Conservation (phyloP, 2,888 invertebrate genomes). For the Helicoverpa assulta region DNA sequence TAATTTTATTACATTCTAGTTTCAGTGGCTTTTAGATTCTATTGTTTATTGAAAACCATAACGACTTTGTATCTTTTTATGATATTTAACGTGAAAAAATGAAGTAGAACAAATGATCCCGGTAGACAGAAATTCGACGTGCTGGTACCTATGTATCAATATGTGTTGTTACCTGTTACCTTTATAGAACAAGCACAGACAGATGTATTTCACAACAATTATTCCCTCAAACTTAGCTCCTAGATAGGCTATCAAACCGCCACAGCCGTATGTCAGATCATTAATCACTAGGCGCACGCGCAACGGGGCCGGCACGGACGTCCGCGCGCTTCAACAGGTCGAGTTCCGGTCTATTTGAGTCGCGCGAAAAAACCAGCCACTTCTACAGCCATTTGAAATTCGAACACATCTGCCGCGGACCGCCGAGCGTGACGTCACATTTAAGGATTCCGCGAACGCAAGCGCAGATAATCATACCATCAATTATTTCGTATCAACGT, state of each 20-base stretch:
- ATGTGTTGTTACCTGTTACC: too few species aligned
- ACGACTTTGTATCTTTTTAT: background rate
- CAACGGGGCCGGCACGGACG: slow-evolving; percentile 72
- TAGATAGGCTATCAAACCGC: slow-evolving; percentile 9
- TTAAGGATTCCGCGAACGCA: slow-evolving; percentile 64
- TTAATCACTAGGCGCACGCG: slow-evolving; percentile 51
- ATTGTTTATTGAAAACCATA: background rate
- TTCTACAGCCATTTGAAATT: slow-evolving; percentile 74
- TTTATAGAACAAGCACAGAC: too few species aligned
- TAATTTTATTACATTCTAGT: slow-evolving; percentile 13
- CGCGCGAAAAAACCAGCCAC: slow-evolving; percentile 72
- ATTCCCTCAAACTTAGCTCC: background rate
- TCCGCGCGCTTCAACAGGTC: slow-evolving; percentile 75
- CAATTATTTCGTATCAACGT: slow-evolving; percentile 58
- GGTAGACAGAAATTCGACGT: background rate
- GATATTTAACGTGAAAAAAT: background rate
- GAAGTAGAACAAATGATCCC: background rate
- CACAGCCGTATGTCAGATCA: slow-evolving; percentile 54
- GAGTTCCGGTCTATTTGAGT: slow-evolving; percentile 82
- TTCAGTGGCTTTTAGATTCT: background rate
- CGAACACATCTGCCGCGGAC: slow-evolving; percentile 71
- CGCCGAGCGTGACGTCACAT: slow-evolving; percentile 74
- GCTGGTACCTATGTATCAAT: too few species aligned
- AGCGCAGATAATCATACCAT: slow-evolving; percentile 53
- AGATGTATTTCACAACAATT: too few species aligned